Conservation (phyloP, 2,888 invertebrate genomes). For the Ditula angustiorana region DNA sequence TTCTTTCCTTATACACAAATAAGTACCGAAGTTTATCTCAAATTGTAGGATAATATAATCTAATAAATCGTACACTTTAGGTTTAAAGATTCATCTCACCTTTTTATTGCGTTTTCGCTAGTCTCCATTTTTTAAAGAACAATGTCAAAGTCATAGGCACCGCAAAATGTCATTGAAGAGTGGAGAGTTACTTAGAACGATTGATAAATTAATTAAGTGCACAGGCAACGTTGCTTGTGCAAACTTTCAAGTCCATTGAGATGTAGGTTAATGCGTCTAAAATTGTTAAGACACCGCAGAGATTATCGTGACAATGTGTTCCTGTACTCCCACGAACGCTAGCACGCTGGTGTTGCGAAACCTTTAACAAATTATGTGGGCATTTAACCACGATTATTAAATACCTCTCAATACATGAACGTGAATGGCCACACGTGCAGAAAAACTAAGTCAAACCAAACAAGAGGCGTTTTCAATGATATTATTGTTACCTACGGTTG, state of each 20-base stretch:
- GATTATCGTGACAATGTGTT: conserved; percentile 17
- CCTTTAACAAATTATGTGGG: conserved; percentile 16
- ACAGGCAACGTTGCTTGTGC: conserved; percentile 8
- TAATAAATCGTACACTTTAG: no score
- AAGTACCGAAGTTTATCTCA: no score
- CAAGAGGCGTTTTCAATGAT: background rate
- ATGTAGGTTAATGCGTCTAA: conserved; percentile 35
- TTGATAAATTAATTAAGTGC: no score
- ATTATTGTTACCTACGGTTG: background rate
- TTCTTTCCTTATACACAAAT: no score
- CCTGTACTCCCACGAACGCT: conserved; percentile 29
- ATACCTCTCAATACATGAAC: conserved; percentile 6
- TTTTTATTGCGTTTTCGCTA: no score
- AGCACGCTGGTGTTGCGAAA: conserved; percentile 30
- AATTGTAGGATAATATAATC: no score
- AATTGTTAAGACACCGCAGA: conserved; percentile 23
- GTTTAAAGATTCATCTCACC: no score
- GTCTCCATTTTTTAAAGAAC: no score
- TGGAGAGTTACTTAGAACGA: no score
- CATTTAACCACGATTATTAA: conserved; percentile 1
- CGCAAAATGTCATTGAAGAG: no score
- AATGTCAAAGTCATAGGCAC: no score
- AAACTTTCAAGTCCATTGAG: conserved; percentile 31
- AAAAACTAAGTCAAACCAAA: background rate
- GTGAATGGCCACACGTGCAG: background rate